These are phyloP conservation scores for Oscheius onirici DNA, from an alignment of 2,888 invertebrate genomes.

Conservation along the genomic window DNA sequence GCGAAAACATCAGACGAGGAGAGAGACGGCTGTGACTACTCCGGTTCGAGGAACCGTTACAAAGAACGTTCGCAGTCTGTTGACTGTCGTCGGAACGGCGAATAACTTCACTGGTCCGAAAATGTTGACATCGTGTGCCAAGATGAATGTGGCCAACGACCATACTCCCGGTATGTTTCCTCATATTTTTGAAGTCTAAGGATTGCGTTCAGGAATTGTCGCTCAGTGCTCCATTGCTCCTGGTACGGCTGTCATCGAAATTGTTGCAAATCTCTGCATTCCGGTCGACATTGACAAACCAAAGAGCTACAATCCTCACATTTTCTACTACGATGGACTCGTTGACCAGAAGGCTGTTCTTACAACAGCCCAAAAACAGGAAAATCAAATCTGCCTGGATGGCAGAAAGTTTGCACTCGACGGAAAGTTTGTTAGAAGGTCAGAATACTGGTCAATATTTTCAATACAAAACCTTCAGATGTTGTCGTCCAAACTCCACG, in stretches of 20 bases:
- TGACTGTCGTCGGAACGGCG: too few species aligned
- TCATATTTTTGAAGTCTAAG: too few species aligned
- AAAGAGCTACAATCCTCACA: background rate
- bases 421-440: conserved; percentile 22
- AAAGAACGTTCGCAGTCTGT: too few species aligned
- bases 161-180: too few species aligned
- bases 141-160: too few species aligned
- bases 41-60: too few species aligned
- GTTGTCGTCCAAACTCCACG: conserved; percentile 16
- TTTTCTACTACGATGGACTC: conserved; percentile 26
- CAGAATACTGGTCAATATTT: background rate
- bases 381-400: conserved; percentile 30
- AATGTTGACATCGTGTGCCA: too few species aligned
- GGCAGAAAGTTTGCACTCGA: conserved; percentile 11
- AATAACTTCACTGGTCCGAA: too few species aligned
- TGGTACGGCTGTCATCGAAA: conserved; percentile 10
- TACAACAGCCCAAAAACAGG: background rate
- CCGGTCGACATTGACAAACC: conserved; percentile 15
- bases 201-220: too few species aligned
- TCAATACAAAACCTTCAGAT: background rate
- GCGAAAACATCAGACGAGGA: too few species aligned
- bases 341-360: background rate
- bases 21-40: too few species aligned
- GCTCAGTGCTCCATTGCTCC: background rate
- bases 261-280: conserved; percentile 14